Evolutionary conservation across 2,888 invertebrate genomes (phyloP).

Genomic region (Muschampia plurimacula): DNA sequence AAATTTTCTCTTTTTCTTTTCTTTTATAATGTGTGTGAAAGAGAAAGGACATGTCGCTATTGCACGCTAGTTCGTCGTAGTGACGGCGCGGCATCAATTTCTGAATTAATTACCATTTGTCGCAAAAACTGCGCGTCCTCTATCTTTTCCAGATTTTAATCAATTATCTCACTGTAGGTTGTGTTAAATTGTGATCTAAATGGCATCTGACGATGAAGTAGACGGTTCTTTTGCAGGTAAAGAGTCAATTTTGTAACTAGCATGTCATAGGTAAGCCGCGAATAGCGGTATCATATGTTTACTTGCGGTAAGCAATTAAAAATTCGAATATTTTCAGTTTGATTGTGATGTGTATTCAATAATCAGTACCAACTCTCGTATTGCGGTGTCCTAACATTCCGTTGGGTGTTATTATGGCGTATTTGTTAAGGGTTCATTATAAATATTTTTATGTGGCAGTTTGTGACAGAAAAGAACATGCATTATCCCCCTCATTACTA

Average conservation of each 20-base stretch:
- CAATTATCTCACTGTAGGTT: constrained; percentile 66
- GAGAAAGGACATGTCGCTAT: constrained; percentile 65
- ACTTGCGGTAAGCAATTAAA: constrained; percentile 86
- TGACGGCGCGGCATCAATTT: constrained; percentile 85
- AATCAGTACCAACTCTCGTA: constrained; percentile 47
- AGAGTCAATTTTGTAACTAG: constrained; percentile 80
- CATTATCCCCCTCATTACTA: constrained; percentile 88
- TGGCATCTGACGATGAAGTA: constrained; percentile 96
- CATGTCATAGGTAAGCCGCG: constrained; percentile 86
- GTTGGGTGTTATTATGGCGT: constrained; percentile 58
- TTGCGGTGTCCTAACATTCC: constrained; percentile 50
- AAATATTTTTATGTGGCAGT: constrained; percentile 85
- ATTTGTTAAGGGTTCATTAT: constrained; percentile 77
- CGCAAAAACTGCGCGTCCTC: constrained; percentile 86
- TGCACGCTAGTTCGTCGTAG: constrained; percentile 70
- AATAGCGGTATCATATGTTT: constrained; percentile 87
- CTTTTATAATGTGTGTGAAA: constrained; percentile 55
- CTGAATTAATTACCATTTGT: constrained; percentile 86
- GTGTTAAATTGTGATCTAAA: constrained; percentile 80
- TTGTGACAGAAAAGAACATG: constrained; percentile 87
- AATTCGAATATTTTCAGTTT: constrained; percentile 73
- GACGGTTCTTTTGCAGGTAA: constrained; percentile 95
- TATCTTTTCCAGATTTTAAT: constrained; percentile 80
- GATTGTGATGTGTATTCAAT: constrained; percentile 48
- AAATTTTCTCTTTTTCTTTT: constrained; percentile 34